Base-by-base conservation (phyloP, 1,140 invertebrate genomes). In the Episyrphus balteatus region DNA sequence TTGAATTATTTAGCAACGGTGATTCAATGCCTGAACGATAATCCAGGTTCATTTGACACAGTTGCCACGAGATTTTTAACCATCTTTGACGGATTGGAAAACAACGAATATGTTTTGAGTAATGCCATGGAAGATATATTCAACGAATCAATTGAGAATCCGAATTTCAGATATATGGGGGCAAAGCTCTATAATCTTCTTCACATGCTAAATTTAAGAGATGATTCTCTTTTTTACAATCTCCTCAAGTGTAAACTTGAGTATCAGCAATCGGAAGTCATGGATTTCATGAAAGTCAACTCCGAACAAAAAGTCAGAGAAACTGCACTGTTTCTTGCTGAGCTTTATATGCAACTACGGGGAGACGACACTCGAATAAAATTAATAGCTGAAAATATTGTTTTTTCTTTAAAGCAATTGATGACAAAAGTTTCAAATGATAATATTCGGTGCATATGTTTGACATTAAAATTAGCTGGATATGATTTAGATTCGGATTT, bases 361-460 rank as follows among this genome's bases (percentile, higher is more conserved):
- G 62, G 62, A 19, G 62, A 66, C 21, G 62, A 66, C 46, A 48
- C 62, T 3, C 62, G 62, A 32, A 57, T 66, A 10, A 52, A 61
- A 26, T 44, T 66, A 19, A 65, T 66, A 47, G 62, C 62, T 3
- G 55, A 56, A 21, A 66, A 65, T 44, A 65, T 66, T 32, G 62
- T 66, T 0, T 61, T 56, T 42, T 62, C 62, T 2, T 46, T 66
- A 30, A 54, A 53, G 13, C 54, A 62, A 38, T 51, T 66, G 5
- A 36, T 66, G 17, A 46, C 45, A 7, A 51, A 45, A 10, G 62
- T 62, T 42, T 40, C 41, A 13, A 58, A 41, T 42, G 48, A 73
- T 21, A 73, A 74, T 62, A 58, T 74, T 2, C 76, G 76, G 50
- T 75, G 70, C 56, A 68, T 72, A 45, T 76, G 74, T 54, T 72